Evolutionary conservation across 2,797 vertebrate genomes (phyloP), one percentile per base, ranked within the genome.

Genomic region (Pseudomugil tenellus): DNA sequence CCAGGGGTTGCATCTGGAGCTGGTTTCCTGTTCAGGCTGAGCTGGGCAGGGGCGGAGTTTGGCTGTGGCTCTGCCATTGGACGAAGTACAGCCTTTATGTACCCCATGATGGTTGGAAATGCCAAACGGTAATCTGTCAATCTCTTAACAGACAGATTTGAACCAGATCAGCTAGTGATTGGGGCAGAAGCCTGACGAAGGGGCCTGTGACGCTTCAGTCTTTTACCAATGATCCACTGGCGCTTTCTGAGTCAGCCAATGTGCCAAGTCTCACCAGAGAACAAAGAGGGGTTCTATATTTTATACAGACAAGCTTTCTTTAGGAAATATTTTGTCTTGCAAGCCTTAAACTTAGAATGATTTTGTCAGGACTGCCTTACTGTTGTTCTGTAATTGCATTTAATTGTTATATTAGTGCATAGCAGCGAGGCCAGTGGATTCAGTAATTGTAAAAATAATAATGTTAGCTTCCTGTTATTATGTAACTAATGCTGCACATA

Each of bases 1-100:
- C 90, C 90, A 90, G 90, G 92, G 91, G 85, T 79, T 92, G 86
- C 94, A 95, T 94, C 92, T 95, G 94, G 93, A 94, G 80, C 85
- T 94, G 84, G 92, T 95, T 95, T 95, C 94, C 94, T 94, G 94
- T 92, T 86, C 54, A 58, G 92, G 79, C 90, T 73, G 70, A 34
- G 75, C 78, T 46, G 80, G 76, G 77, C 72, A 73, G 69, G 74
- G 92, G 90, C 76, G 84, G 90, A 85, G 87, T 87, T 92, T 92
- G 88, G 86, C 82, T 59, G 9, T 14, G 1, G 56, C 81, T 77
- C 48, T 62, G 68, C 79, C 87, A 94, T 93, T 95, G 94, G 92
- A 73, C 10, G 37, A 83, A 73, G 85, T 77, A 67, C 74, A 89
- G 84, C 63, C 74, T 83, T 85, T 83, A 79, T 84, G 86, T 78